phyloP scores from a whole-genome alignment of 2,113 vertebrate species.

The Pollachius pollachius region DNA sequence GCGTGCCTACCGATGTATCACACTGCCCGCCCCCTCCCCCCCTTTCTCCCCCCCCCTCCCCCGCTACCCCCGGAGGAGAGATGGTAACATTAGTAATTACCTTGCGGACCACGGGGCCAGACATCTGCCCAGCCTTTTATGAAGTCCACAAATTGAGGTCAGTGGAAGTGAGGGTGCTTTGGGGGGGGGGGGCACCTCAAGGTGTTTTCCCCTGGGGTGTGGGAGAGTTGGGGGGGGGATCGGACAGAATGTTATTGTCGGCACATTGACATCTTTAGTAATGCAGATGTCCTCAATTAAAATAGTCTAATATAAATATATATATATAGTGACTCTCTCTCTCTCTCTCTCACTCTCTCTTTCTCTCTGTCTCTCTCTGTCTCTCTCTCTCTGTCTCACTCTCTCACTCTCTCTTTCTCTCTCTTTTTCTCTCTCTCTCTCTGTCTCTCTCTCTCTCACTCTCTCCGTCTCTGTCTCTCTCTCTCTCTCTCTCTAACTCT shows the following conservation, averaged over 20 bases:
- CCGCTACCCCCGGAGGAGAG: conserved; percentile 43
- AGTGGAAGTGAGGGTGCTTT: conserved; percentile 7
- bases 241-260: conserved; percentile 28
- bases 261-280: conserved; percentile 21
- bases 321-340: too few relatives aligned
- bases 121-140: conserved; percentile 61
- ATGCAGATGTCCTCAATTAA: conserved; percentile 59
- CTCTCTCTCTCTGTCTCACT: background rate
- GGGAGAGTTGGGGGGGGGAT: conserved; percentile 20
- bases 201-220: conserved; percentile 26
- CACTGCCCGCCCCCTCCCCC: conserved; percentile 25
- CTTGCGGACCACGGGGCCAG: conserved; percentile 46
- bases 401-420: too few relatives aligned
- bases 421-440: too few relatives aligned
- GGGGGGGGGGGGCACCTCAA: conserved; percentile 31
- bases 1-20: conserved; percentile 30
- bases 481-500: too few relatives aligned
- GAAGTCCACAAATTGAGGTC: conserved; percentile 68
- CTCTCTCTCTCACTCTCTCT: background rate
- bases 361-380: background rate
- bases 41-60: conserved; percentile 30
- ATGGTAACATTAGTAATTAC: conserved; percentile 64
- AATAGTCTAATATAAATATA: conserved; percentile 49
- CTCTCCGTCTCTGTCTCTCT: too few relatives aligned
- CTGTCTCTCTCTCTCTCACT: too few relatives aligned